Percentiles rank a stretch among this genome's conserved stretches.
Evolutionary conservation across 2,113 vertebrate genomes (phyloP).

Genomic region (Notarius quadriscutis): DNA sequence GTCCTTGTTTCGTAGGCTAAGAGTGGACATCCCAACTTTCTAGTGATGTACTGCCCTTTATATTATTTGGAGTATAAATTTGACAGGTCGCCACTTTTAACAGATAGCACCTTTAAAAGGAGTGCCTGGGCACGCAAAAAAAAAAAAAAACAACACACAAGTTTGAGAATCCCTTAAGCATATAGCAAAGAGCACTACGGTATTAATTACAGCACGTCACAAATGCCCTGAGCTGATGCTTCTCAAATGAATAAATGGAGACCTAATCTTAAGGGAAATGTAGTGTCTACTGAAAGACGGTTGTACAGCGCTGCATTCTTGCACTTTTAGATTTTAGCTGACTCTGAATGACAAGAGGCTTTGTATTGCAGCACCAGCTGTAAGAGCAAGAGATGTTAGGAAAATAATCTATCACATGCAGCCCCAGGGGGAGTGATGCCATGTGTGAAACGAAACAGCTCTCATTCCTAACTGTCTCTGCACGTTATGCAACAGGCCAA

Average conservation of each 20-base stretch:
- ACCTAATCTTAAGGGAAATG: neutral
- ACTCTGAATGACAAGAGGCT: neutral
- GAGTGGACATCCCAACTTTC: too few species aligned
- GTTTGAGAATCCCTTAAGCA: neutral
- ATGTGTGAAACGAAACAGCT: slow-evolving; percentile 14
- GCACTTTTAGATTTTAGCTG: slow-evolving; percentile 5
- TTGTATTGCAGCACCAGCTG: neutral
- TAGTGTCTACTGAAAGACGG: neutral
- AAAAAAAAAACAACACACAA: too few species aligned
- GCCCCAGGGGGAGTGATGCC: slow-evolving; percentile 21
- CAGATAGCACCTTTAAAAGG: too few species aligned
- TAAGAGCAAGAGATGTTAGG: neutral
- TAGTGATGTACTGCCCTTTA: too few species aligned
- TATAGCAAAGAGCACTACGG: neutral
- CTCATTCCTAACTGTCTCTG: neutral
- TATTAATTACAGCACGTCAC: neutral
- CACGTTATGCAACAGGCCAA: neutral
- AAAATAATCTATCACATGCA: slow-evolving; percentile 30
- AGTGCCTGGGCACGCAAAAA: too few species aligned
- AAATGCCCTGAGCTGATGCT: neutral
- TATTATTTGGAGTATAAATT: too few species aligned
- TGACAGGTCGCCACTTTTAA: too few species aligned
- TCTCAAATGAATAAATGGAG: neutral
- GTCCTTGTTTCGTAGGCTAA: too few species aligned
- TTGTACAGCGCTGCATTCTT: neutral